Conservation (phyloP, 2,797 vertebrate genomes). For the Megaceryle alcyon region DNA sequence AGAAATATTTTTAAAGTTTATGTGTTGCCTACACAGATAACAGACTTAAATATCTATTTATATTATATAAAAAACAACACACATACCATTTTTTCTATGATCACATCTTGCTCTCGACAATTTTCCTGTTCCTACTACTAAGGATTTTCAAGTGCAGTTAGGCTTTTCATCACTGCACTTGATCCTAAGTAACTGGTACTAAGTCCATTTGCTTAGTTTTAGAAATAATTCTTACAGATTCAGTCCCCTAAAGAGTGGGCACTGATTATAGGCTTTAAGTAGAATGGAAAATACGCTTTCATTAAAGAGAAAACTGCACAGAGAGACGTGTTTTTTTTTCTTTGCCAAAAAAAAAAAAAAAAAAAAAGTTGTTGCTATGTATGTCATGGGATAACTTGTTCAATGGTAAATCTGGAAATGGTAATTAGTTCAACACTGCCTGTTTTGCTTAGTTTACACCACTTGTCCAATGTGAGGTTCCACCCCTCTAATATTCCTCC, state of each 20-base stretch:
- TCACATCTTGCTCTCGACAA: neutral
- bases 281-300: constrained; percentile 15
- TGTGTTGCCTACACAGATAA: neutral
- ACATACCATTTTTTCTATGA: neutral
- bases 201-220: constrained; percentile 34
- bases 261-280: neutral
- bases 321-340: neutral
- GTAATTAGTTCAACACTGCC: neutral
- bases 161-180: neutral
- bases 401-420: neutral
- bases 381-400: neutral
- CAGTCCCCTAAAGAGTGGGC: neutral
- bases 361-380: neutral
- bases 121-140: neutral
- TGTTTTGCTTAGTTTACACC: neutral
- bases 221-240: constrained; percentile 30
- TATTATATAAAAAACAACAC: neutral
- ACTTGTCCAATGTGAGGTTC: neutral
- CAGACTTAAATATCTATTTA: neutral
- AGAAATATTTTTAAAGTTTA: neutral
- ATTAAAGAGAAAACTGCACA: neutral
- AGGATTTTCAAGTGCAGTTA: neutral
- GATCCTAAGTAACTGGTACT: neutral
- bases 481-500: neutral
- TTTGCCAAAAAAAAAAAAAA: neutral